Evolutionary conservation across 2,888 invertebrate genomes (phyloP).

Genomic region (Tiphia femorata): DNA sequence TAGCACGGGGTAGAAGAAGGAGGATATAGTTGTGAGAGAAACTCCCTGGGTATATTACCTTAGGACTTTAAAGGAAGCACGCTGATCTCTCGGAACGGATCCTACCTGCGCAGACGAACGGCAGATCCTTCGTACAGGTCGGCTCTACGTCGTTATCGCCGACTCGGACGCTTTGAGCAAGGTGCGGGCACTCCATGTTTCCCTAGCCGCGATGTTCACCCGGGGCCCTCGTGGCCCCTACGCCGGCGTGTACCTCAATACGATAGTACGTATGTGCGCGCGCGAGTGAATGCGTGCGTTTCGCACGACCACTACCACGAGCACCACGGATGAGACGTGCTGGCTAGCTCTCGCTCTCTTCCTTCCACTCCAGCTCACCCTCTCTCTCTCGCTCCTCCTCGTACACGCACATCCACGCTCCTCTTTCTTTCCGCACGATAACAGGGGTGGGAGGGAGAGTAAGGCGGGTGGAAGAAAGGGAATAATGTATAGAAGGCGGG

Average conservation of each 20-base stretch:
- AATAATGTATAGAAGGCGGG: constrained; percentile 34
- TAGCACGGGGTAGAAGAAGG: constrained; percentile 17
- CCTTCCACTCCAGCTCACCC: neutral
- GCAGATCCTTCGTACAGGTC: constrained; percentile 71
- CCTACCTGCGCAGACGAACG: constrained; percentile 75
- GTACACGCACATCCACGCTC: too few species aligned
- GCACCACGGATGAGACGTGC: neutral
- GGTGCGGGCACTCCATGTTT: constrained; percentile 79
- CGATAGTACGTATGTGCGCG: neutral
- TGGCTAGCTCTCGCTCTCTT: neutral
- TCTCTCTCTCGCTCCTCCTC: constrained; percentile 8
- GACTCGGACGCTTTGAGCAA: constrained; percentile 74
- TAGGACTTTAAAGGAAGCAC: constrained; percentile 13
- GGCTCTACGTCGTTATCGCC: constrained; percentile 61
- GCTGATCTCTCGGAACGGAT: constrained; percentile 19
- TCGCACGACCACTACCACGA: neutral
- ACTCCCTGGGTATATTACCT: too few species aligned
- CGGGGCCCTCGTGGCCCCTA: constrained; percentile 56
- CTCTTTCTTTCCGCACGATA: too few species aligned
- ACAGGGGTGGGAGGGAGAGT: constrained; percentile 13
- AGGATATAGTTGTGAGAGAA: too few species aligned
- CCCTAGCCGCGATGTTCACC: constrained; percentile 35
- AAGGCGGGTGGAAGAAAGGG: constrained; percentile 14
- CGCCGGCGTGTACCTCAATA: constrained; percentile 24
- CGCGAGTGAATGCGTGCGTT: constrained; percentile 4